Evolutionary conservation across 2,113 vertebrate species (phyloP), one percentile per base, ranked within the genome.

Genomic region (Stegastes partitus): DNA sequence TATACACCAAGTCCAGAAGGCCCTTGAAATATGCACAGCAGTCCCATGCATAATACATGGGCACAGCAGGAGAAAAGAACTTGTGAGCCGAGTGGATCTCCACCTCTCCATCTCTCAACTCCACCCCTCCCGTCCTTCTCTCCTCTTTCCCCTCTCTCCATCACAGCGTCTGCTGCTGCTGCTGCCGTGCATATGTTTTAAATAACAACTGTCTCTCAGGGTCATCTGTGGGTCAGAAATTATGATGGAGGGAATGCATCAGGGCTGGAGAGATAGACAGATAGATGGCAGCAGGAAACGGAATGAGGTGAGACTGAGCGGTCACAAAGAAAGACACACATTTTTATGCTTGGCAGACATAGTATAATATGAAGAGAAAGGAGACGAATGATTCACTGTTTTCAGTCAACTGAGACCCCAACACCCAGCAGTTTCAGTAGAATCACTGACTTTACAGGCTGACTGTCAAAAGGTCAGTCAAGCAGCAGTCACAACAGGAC

Each of bases 21-120:
- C 90, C 86, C 77, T 91, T 93, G 87, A 93, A 94, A 93, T 91
- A 92, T 92, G 86, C 86, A 93, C 83, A 92, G 86, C 83, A 82
- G 86, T 81, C 55, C 77, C 69, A 93, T 94, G 91, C 89, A 94
- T 94, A 92, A 93, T 88, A 91, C 92, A 94, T 94, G 78, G 68
- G 53, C 89, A 83, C 88, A 93, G 93, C 88, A 91, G 91, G 90
- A 91, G 87, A 84, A 83, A 80, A 87, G 70, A 91, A 90, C 86
- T 86, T 90, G 80, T 79, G 86, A 92, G 84, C 82, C 8, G 66
- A 89, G 88, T 87, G 86, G 85, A 90, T 91, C 85, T 84, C 89
- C 84, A 85, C 81, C 90, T 91, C 82, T 87, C 77, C 68, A 75
- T 83, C 81, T 64, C 72, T 54, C 63, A 69, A 56, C 83, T 74